Conservation (phyloP, 35 echinoderm and acorn worm species). For the Holothuria glaberrima region DNA sequence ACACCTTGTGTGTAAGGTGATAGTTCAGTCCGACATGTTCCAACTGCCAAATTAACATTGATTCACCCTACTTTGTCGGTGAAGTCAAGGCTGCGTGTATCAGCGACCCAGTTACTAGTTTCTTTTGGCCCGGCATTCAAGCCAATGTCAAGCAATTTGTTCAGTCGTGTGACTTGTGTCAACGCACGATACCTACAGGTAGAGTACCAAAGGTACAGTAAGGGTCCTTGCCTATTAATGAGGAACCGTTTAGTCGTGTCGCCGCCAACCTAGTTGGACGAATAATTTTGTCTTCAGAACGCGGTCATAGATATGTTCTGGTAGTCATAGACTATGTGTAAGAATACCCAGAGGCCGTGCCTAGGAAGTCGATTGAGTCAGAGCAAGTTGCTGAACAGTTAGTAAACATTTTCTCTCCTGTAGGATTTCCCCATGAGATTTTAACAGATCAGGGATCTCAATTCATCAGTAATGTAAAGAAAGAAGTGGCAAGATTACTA, state of each 20-base stretch:
- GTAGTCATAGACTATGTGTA: no score
- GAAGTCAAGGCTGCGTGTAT: neutral
- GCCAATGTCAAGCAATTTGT: neutral
- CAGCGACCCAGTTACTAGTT: no score
- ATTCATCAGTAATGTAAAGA: no score
- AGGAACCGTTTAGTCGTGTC: neutral
- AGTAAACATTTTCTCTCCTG: no score
- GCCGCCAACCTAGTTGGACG: conserved; percentile 25
- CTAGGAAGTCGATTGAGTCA: no score
- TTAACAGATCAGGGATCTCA: no score
- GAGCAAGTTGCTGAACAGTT: no score
- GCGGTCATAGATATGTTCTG: no score
- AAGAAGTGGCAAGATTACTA: no score
- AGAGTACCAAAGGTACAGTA: neutral
- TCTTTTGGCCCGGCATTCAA: neutral
- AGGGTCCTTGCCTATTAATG: neutral
- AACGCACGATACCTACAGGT: conserved; percentile 24
- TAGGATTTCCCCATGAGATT: no score
- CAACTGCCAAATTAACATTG: neutral
- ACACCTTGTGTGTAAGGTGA: neutral
- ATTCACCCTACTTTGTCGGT: conserved; percentile 5
- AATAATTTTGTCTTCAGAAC: conserved; percentile 12
- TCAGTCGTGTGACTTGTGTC: conserved; percentile 20
- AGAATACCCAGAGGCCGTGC: no score
- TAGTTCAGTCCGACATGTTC: neutral